Conservation (phyloP, 2,113 vertebrate species). For the Leucopsar rothschildi region DNA sequence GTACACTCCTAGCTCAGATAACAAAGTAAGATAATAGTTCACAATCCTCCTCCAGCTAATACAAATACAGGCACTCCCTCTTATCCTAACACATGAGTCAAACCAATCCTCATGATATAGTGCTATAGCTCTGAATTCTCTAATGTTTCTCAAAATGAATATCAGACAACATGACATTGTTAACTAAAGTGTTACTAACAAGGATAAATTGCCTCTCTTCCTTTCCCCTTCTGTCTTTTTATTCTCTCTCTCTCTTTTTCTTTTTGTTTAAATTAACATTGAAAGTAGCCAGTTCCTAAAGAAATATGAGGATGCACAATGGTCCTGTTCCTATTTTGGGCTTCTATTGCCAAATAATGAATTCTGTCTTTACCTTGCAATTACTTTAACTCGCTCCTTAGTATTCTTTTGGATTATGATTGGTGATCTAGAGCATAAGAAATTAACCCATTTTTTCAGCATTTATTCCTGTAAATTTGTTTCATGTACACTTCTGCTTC, state of each 20-base stretch:
- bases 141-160: constrained; percentile 26
- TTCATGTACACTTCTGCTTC: not conserved
- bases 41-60: constrained; percentile 76
- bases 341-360: not conserved
- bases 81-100: constrained; percentile 68
- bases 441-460: not conserved
- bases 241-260: not conserved
- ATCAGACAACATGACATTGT: constrained; percentile 23
- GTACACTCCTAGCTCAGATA: constrained; percentile 83
- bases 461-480: not conserved
- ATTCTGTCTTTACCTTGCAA: not conserved
- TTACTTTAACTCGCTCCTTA: not conserved
- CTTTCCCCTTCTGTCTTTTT: not conserved
- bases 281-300: not conserved
- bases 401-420: not conserved
- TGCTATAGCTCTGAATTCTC: constrained; percentile 32
- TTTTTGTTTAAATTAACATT: not conserved
- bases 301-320: not conserved
- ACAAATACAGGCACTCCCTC: constrained; percentile 82
- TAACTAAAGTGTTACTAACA: not conserved
- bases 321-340: not conserved
- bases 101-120: constrained; percentile 47
- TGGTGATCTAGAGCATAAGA: not conserved
- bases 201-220: not conserved
- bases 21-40: constrained; percentile 77